A percentile compares a stretch with the other conserved stretches of the same genome.
Evolutionary conservation across 2,113 vertebrate species (phyloP).

Genomic region (Leptodactylus fuscus): DNA sequence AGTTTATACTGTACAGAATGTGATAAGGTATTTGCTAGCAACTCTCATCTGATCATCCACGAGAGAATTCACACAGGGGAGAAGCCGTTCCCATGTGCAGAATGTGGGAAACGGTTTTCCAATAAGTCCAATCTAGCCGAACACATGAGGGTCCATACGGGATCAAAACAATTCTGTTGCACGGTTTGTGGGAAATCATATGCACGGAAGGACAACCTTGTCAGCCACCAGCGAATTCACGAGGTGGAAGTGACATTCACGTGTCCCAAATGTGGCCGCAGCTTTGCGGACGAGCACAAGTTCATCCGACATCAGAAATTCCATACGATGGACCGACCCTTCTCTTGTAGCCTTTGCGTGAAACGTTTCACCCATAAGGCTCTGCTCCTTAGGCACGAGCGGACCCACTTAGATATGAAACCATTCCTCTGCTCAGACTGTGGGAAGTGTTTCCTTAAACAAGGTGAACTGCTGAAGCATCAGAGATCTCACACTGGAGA

Average conservation of each 20-base stretch:
- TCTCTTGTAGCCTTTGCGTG: not conserved
- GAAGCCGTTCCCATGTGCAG: conserved; percentile 2
- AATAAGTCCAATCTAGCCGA: conserved; percentile 12
- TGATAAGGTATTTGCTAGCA: conserved; percentile 9
- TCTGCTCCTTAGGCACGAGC: conserved; percentile 12
- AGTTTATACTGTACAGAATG: conserved; percentile 18
- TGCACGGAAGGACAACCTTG: conserved; percentile 29
- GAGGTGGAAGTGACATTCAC: not conserved
- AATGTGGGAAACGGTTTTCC: conserved; percentile 22
- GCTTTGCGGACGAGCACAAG: conserved; percentile 20
- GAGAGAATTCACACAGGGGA: conserved; percentile 38
- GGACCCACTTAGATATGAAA: not conserved
- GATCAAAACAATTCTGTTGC: conserved; percentile 24
- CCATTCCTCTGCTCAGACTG: conserved; percentile 35
- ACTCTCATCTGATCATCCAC: conserved; percentile 37
- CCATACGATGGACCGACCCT: conserved; percentile 9
- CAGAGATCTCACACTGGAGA: conserved; percentile 66
- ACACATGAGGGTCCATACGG: conserved; percentile 33
- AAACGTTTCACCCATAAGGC: conserved; percentile 31
- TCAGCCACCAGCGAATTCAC: conserved; percentile 30
- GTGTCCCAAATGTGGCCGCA: not conserved
- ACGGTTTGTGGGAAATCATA: conserved; percentile 22
- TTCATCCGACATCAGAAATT: conserved; percentile 32
- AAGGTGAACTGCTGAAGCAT: conserved; percentile 66
- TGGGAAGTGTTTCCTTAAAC: conserved; percentile 68